Evolutionary conservation across 2,797 vertebrate genomes (phyloP).

Genomic region (Pantherophis alleghaniensis): DNA sequence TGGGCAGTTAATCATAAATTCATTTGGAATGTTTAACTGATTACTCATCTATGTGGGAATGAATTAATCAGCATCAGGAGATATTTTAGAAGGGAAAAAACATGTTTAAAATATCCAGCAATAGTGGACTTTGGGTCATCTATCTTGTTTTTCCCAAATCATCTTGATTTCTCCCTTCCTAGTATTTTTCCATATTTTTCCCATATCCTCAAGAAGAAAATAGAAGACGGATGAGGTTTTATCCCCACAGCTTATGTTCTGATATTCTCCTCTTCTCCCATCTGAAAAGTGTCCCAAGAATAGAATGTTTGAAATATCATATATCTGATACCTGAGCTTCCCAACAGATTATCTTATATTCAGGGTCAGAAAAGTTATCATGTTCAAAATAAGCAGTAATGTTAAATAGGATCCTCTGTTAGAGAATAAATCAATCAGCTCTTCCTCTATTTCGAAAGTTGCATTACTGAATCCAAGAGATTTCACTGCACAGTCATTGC

Average conservation of each 20-base stretch:
- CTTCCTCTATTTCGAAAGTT: background rate
- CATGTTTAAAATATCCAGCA: background rate
- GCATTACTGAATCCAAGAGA: background rate
- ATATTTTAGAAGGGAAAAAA: conserved; percentile 22
- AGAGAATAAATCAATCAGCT: conserved; percentile 11
- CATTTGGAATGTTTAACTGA: conserved; percentile 4
- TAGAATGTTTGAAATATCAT: conserved; percentile 14
- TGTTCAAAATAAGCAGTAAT: conserved; percentile 27
- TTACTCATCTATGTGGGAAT: conserved; percentile 4
- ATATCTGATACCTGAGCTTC: conserved; percentile 32
- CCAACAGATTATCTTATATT: conserved; percentile 7
- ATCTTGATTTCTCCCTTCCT: background rate
- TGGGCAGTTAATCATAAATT: background rate
- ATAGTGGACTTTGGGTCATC: background rate
- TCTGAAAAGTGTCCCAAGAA: background rate
- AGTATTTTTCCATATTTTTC: background rate
- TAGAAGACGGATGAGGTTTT: background rate
- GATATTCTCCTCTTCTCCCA: background rate
- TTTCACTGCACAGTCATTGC: background rate
- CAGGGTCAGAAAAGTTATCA: conserved; percentile 25
- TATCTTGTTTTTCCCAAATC: background rate
- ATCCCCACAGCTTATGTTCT: background rate
- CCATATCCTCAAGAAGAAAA: background rate
- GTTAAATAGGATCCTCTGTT: conserved; percentile 33
- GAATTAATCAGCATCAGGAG: background rate